phyloP scores from a whole-genome alignment of 2,888 invertebrate species.

The Mesochorus sp. region DNA sequence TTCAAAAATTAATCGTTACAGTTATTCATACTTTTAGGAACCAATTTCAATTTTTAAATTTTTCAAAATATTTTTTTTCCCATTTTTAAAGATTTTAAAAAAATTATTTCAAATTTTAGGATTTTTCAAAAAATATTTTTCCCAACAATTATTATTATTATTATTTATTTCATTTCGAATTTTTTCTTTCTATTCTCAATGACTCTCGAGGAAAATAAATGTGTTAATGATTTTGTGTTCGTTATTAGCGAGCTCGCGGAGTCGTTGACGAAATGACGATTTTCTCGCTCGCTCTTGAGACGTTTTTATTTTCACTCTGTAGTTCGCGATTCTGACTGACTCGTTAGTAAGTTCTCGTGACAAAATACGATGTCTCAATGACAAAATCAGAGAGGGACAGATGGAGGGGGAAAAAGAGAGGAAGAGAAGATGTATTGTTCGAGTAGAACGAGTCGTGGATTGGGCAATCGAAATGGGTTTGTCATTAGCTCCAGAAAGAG shows the following conservation, averaged over 20 bases:
- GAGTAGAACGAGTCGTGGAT: slow-evolving; percentile 26
- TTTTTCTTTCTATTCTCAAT: background rate
- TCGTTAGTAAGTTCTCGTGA: slow-evolving; percentile 27
- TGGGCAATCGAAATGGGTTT: slow-evolving; percentile 26
- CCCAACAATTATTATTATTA: too few relatives aligned
- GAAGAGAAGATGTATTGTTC: slow-evolving; percentile 11
- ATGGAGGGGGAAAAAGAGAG: background rate
- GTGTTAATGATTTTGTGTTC: slow-evolving; percentile 12
- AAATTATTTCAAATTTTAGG: background rate
- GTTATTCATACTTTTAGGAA: too few relatives aligned
- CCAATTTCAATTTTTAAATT: background rate
- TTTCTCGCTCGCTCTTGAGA: background rate
- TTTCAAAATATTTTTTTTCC: background rate
- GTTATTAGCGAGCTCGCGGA: slow-evolving; percentile 35
- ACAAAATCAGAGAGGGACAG: background rate
- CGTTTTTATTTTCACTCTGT: background rate
- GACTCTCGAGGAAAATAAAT: background rate
- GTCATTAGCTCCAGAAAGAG: slow-evolving; percentile 11
- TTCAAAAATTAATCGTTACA: too few relatives aligned
- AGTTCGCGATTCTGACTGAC: background rate
- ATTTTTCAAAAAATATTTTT: too few relatives aligned
- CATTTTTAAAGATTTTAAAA: background rate
- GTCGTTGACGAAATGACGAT: background rate
- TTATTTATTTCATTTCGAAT: background rate
- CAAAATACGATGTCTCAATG: slow-evolving; percentile 14